A percentile compares a stretch with the other conserved stretches of the same genome.
Evolutionary conservation across 1,140 invertebrate species (phyloP).

Genomic region (Acromyrmex charruanus): DNA sequence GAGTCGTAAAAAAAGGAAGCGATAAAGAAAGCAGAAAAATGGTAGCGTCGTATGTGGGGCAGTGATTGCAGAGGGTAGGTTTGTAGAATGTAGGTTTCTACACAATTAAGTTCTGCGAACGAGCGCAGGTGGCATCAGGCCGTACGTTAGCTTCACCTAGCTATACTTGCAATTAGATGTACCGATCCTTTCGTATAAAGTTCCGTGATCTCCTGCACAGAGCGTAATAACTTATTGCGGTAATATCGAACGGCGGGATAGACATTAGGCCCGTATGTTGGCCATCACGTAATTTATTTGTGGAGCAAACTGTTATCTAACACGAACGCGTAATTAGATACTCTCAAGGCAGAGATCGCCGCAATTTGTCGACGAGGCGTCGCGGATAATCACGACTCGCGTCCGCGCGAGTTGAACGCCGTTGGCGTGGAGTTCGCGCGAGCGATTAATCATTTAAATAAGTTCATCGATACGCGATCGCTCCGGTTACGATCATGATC

Average conservation of each 20-base stretch:
- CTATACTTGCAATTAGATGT: conserved; percentile 57
- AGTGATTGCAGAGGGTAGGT: conserved; percentile 60
- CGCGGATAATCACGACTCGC: conserved; percentile 18
- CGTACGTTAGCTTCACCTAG: conserved; percentile 53
- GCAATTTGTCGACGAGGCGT: conserved; percentile 43
- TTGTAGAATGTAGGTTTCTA: conserved; percentile 61
- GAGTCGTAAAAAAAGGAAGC: not conserved
- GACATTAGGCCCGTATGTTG: conserved; percentile 20
- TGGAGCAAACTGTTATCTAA: conserved; percentile 46
- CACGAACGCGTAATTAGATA: conserved; percentile 35
- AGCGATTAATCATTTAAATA: conserved; percentile 43
- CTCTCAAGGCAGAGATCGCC: conserved; percentile 12
- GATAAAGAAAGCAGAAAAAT: conserved; percentile 3
- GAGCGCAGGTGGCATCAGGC: conserved; percentile 62
- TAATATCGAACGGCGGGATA: conserved; percentile 37
- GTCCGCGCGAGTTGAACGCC: conserved; percentile 12
- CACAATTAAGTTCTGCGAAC: conserved; percentile 71
- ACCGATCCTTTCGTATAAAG: conserved; percentile 27
- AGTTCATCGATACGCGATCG: conserved; percentile 39
- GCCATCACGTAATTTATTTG: conserved; percentile 23
- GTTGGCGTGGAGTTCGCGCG: not conserved
- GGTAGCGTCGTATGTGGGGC: conserved; percentile 60
- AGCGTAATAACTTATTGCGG: conserved; percentile 35
- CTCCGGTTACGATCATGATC: not conserved
- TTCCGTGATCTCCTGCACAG: conserved; percentile 13